Base-by-base conservation (phyloP, 2,888 invertebrate genomes). In the Netelia virgata region DNA sequence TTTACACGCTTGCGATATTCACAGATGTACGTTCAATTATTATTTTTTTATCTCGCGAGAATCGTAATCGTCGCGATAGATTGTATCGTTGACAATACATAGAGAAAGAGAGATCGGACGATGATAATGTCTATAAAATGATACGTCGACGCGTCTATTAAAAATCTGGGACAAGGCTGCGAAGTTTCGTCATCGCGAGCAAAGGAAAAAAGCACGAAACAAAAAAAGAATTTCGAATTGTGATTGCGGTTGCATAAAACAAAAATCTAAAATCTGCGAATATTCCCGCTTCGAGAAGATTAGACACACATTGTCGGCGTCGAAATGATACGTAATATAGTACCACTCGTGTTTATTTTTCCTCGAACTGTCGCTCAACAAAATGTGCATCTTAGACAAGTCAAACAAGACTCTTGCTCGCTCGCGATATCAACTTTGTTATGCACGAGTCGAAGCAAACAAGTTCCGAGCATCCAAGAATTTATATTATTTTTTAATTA, bases 101-200 rank as follows among this genome's bases (percentile, higher is more conserved):
- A 64, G 69, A 20, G 23, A 70, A 16, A 73, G 20, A 70, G 28
- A 74, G 77, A 83, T 79, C 73, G 57, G 70, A 59, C 63, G 69
- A 47, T 70, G 78, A 78, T 78, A 77, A 69, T 18, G 16, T 76
- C 11, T 47, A 68, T 75, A 64, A 70, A 63, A 78, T 69, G 75
- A 70, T 55, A 18, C 16, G 68, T 43, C n/a, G 66, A 57, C 18
- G 23, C 20, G 20, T 77, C 73, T 77, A 18, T 50, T n/a, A 73
- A 77, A 81, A 80, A 84, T 74, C 16, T 77, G 47, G 84, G 70
- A 36, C 84, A 81, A 84, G 84, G 84, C 81, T 75, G 41, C 73
- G 50, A 10, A 70, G 55, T 55, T 74, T 66, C 14, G 63, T 57
- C 50, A 61, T 55, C 64, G 47, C 50, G 18, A 18, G 20, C n/a